Evolutionary conservation across 2,888 invertebrate genomes (phyloP).

Genomic region (Panzeria rudis): DNA sequence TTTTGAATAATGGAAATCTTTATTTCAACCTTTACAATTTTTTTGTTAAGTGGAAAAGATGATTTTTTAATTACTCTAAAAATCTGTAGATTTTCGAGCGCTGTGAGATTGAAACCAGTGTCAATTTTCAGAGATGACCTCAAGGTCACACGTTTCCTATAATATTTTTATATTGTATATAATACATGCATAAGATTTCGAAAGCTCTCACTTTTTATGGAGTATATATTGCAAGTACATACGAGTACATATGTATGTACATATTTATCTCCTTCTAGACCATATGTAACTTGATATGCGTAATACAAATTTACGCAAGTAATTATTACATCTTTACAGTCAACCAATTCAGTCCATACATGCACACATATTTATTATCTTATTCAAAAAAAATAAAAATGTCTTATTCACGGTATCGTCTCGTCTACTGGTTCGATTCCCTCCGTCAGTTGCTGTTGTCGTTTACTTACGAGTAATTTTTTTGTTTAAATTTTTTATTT

Average conservation of each 20-base stretch:
- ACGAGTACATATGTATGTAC: neutral
- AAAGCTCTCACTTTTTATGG: too few species aligned
- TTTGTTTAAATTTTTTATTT: conserved; percentile 45
- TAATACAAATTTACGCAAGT: neutral
- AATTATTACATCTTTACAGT: neutral
- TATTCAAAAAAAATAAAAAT: neutral
- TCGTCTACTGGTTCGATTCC: conserved; percentile 50
- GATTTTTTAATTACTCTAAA: too few species aligned
- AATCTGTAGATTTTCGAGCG: too few species aligned
- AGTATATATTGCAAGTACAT: too few species aligned
- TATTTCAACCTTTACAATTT: too few species aligned
- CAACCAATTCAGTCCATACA: neutral
- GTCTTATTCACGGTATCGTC: conserved; percentile 17
- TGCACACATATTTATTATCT: conserved; percentile 4
- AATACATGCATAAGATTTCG: too few species aligned
- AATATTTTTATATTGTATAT: too few species aligned
- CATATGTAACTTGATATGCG: neutral
- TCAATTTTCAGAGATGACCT: too few species aligned
- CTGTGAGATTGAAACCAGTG: too few species aligned
- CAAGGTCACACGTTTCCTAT: too few species aligned
- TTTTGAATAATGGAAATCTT: too few species aligned
- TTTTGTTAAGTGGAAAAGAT: too few species aligned
- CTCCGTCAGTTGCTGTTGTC: conserved; percentile 25
- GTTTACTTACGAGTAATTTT: conserved; percentile 48
- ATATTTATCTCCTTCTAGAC: neutral